phyloP scores from a whole-genome alignment of 1,140 invertebrate species.

The Diploscapter pachys region DNA sequence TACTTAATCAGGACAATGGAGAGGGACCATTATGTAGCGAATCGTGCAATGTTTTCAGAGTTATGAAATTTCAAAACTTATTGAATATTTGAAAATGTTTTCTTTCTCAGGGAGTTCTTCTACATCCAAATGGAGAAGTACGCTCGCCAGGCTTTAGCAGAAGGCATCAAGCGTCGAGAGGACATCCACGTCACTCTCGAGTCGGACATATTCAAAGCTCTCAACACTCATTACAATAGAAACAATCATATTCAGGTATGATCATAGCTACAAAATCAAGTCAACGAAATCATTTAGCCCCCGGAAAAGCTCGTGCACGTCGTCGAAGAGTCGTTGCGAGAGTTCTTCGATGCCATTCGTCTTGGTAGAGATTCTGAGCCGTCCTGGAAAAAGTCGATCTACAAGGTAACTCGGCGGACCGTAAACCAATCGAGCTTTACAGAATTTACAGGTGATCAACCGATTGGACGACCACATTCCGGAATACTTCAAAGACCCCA shows the following conservation, averaged over 20 bases:
- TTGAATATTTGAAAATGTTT: too few relatives aligned
- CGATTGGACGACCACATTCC: constrained; percentile 95
- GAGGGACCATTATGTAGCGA: too few relatives aligned
- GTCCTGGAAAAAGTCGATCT: constrained; percentile 99
- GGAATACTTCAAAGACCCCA: constrained; percentile 98
- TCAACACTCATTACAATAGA: constrained; percentile 98
- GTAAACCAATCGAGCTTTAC: neutral
- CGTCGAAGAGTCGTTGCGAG: constrained; percentile 89
- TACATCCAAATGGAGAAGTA: constrained; percentile 99
- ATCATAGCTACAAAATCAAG: too few relatives aligned
- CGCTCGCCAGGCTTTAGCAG: constrained; percentile 90
- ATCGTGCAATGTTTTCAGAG: too few relatives aligned
- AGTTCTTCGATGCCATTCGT: constrained; percentile 97
- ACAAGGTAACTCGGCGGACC: constrained; percentile 70
- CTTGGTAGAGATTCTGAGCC: constrained; percentile 92
- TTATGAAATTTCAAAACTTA: too few relatives aligned
- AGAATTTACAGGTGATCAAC: constrained; percentile 72
- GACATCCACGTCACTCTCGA: constrained; percentile 88
- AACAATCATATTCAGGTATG: constrained; percentile 99
- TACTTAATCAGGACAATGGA: too few relatives aligned
- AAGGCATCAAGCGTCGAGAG: constrained; percentile 86
- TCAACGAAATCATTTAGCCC: constrained; percentile 70
- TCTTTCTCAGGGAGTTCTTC: constrained; percentile 86
- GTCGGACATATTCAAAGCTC: constrained; percentile 91
- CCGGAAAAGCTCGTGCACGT: constrained; percentile 92